Percentiles rank a stretch among this genome's conserved stretches.
phyloP scores from a whole-genome alignment of 2,888 invertebrate species.

The Ectemnius continuus region DNA sequence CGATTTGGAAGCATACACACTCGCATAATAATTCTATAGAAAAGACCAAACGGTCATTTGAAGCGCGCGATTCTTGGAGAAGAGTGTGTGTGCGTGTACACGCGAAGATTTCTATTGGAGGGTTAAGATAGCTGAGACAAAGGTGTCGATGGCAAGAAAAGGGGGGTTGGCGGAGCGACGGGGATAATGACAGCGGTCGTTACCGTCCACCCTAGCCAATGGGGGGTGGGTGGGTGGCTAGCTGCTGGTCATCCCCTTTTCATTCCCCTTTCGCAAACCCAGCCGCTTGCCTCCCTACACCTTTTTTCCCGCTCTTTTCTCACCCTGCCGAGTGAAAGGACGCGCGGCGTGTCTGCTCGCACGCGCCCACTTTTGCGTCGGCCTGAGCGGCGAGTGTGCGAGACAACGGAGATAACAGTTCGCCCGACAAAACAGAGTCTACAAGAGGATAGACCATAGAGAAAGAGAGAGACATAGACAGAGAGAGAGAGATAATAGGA shows the following conservation, averaged over 20 bases:
- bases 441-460: not conserved
- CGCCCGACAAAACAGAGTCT: slow-evolving; percentile 7
- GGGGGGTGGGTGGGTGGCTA: too few species aligned
- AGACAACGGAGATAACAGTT: not conserved
- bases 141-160: slow-evolving; percentile 7
- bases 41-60: too few species aligned
- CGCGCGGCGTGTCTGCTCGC: too few species aligned
- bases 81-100: too few species aligned
- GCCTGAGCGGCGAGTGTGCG: not conserved
- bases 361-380: not conserved
- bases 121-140: not conserved
- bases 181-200: not conserved
- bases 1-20: too few species aligned
- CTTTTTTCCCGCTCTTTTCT: not conserved
- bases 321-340: too few species aligned
- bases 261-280: too few species aligned
- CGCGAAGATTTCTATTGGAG: not conserved
- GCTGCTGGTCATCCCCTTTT: too few species aligned
- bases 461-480: slow-evolving; percentile 11
- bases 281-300: too few species aligned
- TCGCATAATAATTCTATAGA: too few species aligned
- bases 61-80: too few species aligned
- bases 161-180: not conserved
- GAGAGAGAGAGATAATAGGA: slow-evolving; percentile 16
- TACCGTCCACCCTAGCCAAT: not conserved